A percentile compares a stretch with the other conserved stretches of the same genome.
phyloP scores from a whole-genome alignment of 2,113 vertebrate genomes.

The Lonchura striata region DNA sequence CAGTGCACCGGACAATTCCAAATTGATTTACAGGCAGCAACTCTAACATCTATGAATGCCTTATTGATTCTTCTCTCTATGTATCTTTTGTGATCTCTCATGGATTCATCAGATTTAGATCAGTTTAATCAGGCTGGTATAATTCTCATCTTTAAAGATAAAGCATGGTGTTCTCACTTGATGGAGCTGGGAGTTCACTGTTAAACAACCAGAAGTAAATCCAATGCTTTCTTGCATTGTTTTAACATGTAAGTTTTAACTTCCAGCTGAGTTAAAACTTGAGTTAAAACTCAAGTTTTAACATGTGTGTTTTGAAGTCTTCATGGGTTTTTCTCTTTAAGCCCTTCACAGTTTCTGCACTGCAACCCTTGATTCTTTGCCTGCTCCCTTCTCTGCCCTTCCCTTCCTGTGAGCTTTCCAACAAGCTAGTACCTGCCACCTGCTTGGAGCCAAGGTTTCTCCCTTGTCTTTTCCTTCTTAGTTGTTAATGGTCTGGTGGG shows the following conservation, averaged over 20 bases:
- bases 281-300: not conserved
- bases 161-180: not conserved
- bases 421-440: rapidly evolving
- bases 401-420: not conserved
- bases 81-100: not conserved
- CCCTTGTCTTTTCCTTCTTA: not conserved
- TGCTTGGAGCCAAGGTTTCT: not conserved
- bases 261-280: too few relatives aligned
- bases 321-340: not conserved
- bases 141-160: not conserved
- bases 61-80: not conserved
- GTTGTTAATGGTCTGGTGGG: not conserved
- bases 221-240: not conserved
- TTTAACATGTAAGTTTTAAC: too few relatives aligned
- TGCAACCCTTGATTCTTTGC: not conserved
- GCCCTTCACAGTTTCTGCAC: not conserved
- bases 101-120: not conserved
- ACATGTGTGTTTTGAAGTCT: not conserved
- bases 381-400: not conserved
- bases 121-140: not conserved
- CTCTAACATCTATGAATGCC: not conserved
- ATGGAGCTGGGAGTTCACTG: not conserved
- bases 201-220: not conserved
- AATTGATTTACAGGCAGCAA: not conserved
- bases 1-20: not conserved